Base-by-base conservation (phyloP, 2,797 vertebrate species). In the Squalus acanthias region DNA sequence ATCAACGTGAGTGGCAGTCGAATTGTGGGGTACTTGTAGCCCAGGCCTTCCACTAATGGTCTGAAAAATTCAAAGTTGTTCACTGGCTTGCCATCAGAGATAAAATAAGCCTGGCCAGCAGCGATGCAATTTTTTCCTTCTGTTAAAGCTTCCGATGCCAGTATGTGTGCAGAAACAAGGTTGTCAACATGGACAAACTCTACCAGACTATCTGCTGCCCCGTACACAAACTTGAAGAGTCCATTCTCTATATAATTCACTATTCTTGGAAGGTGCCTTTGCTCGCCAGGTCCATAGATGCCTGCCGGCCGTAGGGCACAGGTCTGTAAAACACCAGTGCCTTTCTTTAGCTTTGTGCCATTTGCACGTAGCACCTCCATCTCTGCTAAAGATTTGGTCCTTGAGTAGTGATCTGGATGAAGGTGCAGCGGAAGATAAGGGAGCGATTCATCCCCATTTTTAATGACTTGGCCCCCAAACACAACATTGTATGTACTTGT, bases 11-110 rank as follows among this genome's bases (percentile, higher is more conserved):
- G 53, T 0, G 99, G 99, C 10, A 99, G 97, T 26, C 98, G 98
- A 15, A 98, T 9, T 1, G 97, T 98, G 0, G 99, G 99, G 97
- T 99, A 99, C 0, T 97, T 95, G 96, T 99, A 99, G 92, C 99
- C 99, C 96, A 99, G 97, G 33, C 99, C 99, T 97, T 99, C 99
- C 0, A 99, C 98, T 0, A 99, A 97, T 0, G 99, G 99, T 96
- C 98, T 97, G 97, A 99, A 99, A 97, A 99, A 99, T 96, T 99
- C 99, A 95, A 99, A 99, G 97, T 99, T 99, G 97, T 99, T 99
- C 96, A 99, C 97, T 0, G 99, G 99, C n/a, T 96, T 97, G 85
- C 99, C 98, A 0, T 99, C 99, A 0, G 99, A 99, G 97, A 99
- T 98, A 76, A 99, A 99, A 97, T 99, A 99, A 96, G 99, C 98